phyloP scores from a whole-genome alignment of 2,888 invertebrate genomes.

The Campopleginae sp. region DNA sequence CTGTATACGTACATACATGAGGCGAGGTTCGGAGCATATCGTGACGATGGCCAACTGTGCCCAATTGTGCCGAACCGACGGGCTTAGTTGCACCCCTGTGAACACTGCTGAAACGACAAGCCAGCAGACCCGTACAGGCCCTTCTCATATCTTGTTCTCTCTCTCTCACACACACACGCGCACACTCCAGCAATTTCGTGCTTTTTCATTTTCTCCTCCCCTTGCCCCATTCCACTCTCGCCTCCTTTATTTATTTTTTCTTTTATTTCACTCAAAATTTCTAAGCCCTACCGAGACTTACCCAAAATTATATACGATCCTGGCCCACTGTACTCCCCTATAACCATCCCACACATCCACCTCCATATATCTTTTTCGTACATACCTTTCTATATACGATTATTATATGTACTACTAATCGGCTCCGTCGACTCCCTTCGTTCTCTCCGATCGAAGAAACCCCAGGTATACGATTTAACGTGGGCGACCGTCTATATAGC shows the following conservation, averaged over 20 bases:
- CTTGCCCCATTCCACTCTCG: not conserved
- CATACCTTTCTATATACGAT: constrained; percentile 21
- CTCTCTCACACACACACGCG: not conserved
- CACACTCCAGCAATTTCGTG: constrained; percentile 18
- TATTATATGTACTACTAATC: constrained; percentile 54
- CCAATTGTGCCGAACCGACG: constrained; percentile 62
- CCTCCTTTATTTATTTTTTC: constrained; percentile 4
- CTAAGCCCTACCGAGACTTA: constrained; percentile 16
- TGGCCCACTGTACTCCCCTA: not conserved
- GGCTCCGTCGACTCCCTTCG: constrained; percentile 46
- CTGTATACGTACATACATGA: not conserved
- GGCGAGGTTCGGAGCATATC: constrained; percentile 37
- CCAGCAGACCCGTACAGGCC: constrained; percentile 42
- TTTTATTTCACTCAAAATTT: constrained; percentile 10
- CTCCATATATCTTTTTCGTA: not conserved
- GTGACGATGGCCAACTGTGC: constrained; percentile 61
- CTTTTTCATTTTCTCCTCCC: constrained; percentile 36
- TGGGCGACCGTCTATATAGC: constrained; percentile 23
- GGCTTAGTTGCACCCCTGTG: constrained; percentile 59
- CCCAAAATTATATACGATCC: constrained; percentile 25
- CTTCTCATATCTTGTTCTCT: constrained; percentile 33
- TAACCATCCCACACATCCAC: not conserved
- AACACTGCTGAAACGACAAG: constrained; percentile 51
- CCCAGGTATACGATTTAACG: constrained; percentile 53
- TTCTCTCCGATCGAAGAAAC: constrained; percentile 61